Conservation (phyloP, 2,113 vertebrate species). For the Phoenicopterus ruber region DNA sequence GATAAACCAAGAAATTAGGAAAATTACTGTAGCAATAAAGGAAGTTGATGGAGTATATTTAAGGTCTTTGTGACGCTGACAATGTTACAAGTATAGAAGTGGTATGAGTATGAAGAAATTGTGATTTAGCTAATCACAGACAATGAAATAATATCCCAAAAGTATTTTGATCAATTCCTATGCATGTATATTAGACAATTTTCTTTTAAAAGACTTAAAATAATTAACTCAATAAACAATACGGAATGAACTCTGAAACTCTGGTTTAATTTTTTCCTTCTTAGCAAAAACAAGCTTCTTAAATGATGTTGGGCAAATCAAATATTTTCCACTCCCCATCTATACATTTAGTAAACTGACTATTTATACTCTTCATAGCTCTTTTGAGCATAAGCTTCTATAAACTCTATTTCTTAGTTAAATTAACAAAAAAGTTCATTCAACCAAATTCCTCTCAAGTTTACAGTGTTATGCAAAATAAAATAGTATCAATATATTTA, state of each 20-base stretch:
- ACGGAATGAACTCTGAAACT: neutral
- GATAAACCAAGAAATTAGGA: neutral
- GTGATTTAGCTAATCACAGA: neutral
- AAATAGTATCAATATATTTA: neutral
- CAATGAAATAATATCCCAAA: neutral
- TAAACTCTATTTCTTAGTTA: neutral
- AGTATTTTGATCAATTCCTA: neutral
- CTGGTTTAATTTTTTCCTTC: neutral
- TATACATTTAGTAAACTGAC: neutral
- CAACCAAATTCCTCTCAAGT: neutral
- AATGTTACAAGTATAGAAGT: neutral
- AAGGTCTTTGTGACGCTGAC: neutral
- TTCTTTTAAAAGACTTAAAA: neutral
- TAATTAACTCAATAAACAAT: neutral
- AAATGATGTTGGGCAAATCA: neutral
- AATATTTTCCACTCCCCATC: neutral
- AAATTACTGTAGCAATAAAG: neutral
- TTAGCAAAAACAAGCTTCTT: neutral
- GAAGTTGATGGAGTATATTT: neutral
- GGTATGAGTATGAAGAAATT: neutral
- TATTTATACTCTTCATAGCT: neutral
- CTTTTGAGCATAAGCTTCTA: neutral
- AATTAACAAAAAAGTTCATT: neutral
- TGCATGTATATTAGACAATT: neutral
- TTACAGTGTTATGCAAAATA: neutral